Evolutionary conservation across 2,113 vertebrate species (phyloP), one percentile per base, ranked within the genome.

Genomic region (Isichthys henryi): DNA sequence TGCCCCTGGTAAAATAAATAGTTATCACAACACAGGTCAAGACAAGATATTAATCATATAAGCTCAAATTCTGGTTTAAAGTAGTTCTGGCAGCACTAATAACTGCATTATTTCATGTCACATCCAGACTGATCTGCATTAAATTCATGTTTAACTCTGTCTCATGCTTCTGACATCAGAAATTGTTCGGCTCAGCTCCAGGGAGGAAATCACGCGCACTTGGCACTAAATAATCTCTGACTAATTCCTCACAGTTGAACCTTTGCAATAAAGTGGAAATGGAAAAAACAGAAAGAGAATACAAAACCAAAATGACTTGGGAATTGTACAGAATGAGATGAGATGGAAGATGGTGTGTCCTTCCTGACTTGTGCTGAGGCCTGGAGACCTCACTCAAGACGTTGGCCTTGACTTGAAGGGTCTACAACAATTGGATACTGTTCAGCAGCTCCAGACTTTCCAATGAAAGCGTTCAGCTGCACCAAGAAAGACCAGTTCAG

Each of bases 161-260:
- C 43, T 39, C 46, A 88, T 46, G 74, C 5, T 46, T 74, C 87
- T 88, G 87, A 74, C 87, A 46, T 74, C 23, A 39, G 39, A 39
- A 39, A 39, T 39, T 39, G 39, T 39, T 39, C 1, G 39, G 39
- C 39, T 39, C 39, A 39, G 39, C 23, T n/a, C 15, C 27, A 46
- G 17, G 35, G n/a, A 84, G 31, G 88, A 84, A 89, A 50, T 58
- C 49, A 84, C 49, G 27, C 31, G 6, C 23, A 10, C 39, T 84
- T 58, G 77, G 48, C 43, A 50, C 80, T 56, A 43, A 89, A 84
- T 58, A 10, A 50, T n/a, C 49, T 80, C 53, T 84, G 74, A 89
- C 77, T 27, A 89, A 89, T 89, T 84, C 77, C 49, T 45, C 31
- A 56, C 52, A 19, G n/a, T 27, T n/a, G 46, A 74, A 31, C 11